phyloP scores from a whole-genome alignment of 1,140 invertebrate genomes.

The Homarus americanus region DNA sequence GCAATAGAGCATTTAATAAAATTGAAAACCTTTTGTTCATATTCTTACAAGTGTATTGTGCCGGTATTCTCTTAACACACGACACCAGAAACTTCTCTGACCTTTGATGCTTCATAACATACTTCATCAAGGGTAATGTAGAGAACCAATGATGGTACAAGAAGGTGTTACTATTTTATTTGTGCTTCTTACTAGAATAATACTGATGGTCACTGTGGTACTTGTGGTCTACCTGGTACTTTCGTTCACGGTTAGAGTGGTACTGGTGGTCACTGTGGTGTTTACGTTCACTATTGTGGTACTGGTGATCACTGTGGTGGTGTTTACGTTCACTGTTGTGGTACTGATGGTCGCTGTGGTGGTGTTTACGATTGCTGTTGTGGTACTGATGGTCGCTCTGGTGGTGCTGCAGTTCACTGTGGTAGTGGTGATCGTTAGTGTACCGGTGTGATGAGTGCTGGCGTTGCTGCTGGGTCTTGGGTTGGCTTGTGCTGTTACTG shows the following conservation, averaged over 20 bases:
- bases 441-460: slow-evolving; percentile 20
- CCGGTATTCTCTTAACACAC: too few species aligned
- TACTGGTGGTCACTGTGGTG: slow-evolving; percentile 60
- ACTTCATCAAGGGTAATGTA: background rate
- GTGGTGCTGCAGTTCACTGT: slow-evolving; percentile 12
- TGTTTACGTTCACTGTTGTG: slow-evolving; percentile 48
- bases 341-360: slow-evolving; percentile 52
- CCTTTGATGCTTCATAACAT: too few species aligned
- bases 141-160: background rate
- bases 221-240: slow-evolving; percentile 36
- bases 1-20: too few species aligned
- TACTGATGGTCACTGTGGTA: slow-evolving; percentile 65
- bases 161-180: background rate
- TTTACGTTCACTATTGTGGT: slow-evolving; percentile 29
- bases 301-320: slow-evolving; percentile 44
- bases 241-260: slow-evolving; percentile 47
- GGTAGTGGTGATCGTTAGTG: slow-evolving; percentile 34
- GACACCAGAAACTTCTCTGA: too few species aligned
- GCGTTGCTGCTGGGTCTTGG: slow-evolving; percentile 19
- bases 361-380: slow-evolving; percentile 34
- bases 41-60: too few species aligned
- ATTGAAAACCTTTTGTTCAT: too few species aligned
- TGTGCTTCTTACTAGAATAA: slow-evolving; percentile 61
- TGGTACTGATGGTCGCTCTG: slow-evolving; percentile 48
- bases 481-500: background rate